These are phyloP conservation scores for Melanostoma mellinum DNA, from an alignment of 2,888 invertebrate species.

Conservation along the genomic window DNA sequence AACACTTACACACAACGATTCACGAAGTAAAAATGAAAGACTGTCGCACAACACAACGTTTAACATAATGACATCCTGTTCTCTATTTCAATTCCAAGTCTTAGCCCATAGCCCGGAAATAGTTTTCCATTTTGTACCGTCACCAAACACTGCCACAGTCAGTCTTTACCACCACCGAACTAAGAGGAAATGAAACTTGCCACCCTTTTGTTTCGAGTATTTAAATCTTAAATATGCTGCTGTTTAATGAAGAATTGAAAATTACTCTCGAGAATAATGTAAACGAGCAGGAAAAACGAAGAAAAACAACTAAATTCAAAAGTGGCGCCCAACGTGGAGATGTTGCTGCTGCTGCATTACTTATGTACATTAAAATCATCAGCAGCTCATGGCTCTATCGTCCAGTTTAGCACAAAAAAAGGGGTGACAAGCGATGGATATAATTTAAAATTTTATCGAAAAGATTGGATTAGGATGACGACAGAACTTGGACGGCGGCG, in stretches of 20 bases:
- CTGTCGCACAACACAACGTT: conserved; percentile 71
- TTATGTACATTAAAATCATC: conserved; percentile 30
- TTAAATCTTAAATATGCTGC: conserved; percentile 69
- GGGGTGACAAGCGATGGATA: conserved; percentile 68
- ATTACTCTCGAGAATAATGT: conserved; percentile 48
- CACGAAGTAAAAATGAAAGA: conserved; percentile 42
- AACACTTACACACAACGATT: too few relatives aligned
- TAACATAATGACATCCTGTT: conserved; percentile 74
- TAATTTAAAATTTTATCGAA: conserved; percentile 72
- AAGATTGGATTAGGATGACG: conserved; percentile 71
- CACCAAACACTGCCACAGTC: conserved; percentile 50
- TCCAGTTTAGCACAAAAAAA: conserved; percentile 47
- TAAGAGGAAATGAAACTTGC: conserved; percentile 67
- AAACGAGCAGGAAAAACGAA: conserved; percentile 12
- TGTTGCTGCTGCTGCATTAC: conserved; percentile 4
- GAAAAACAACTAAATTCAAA: not conserved
- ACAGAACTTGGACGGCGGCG: conserved; percentile 35
- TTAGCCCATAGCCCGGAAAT: conserved; percentile 63
- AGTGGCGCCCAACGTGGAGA: conserved; percentile 56
- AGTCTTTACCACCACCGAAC: conserved; percentile 17
- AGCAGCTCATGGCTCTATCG: conserved; percentile 24
- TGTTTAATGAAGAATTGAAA: conserved; percentile 67
- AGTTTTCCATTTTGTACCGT: conserved; percentile 64
- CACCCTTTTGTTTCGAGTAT: conserved; percentile 65
- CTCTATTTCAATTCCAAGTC: conserved; percentile 70